Base-by-base conservation (phyloP, 2,888 invertebrate species). In the Clunio marinus region DNA sequence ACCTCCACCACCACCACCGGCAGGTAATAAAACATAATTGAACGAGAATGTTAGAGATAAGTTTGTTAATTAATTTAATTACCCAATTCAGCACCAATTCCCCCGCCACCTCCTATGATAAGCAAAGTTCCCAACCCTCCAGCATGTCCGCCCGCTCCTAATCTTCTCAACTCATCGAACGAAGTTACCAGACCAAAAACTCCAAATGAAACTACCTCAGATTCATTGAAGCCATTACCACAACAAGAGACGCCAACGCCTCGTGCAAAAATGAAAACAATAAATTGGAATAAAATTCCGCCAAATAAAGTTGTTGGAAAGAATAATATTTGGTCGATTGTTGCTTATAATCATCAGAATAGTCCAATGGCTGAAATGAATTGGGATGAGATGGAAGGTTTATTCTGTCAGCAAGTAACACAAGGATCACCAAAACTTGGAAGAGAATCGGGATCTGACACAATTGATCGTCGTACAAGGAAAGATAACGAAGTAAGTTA, bases 201-300 rank as follows among this genome's bases (percentile, higher is more conserved):
- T 35, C 76, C 76, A 2, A 41, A 41, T 41, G 75, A 76, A 66
- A 69, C 63, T 57, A 73, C 72, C 28, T 71, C 77, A 28, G 75
- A 76, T 25, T 77, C 78, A 7, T 72, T 74, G 15, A 74, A 71
- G 68, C 83, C 91, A 72, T 81, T 94, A 74, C 94, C 94, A 13
- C 94, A 94, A 74, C 93, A 93, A 76, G 91, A 92, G 74, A 95
- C 91, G 1, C 96, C 96, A 0, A 87, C 88, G 70, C 96, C 97
- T n/a, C 93, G 91, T 78, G 86, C 91, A 27, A 96, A 96, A 79
- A 96, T 97, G 95, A 96, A 95, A 81, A 94, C 96, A 0, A 89
- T 97, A 71, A 96, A 97, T 76, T 98, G 97, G 97, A 93, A 93
- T 76, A 97, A 96, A 79, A 94, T 97, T 74, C 63, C 63, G 37